A percentile compares a stretch with the other conserved stretches of the same genome.
phyloP scores from a whole-genome alignment of 2,113 vertebrate genomes.

The Lynx canadensis region DNA sequence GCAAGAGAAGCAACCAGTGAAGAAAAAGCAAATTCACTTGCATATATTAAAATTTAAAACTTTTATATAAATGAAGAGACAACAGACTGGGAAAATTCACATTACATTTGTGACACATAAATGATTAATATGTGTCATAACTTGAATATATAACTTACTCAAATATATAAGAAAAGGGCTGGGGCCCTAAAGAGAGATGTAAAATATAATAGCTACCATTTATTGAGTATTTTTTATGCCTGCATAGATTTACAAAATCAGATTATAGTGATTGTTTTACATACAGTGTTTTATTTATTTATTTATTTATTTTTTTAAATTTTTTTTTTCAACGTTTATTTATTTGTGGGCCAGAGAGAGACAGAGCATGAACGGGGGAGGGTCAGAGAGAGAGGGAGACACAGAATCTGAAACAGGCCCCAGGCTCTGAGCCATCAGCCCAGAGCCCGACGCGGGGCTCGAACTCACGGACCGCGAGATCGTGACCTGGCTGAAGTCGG shows the following conservation, averaged over 20 bases:
- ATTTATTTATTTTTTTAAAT: too few species aligned
- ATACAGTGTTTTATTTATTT: neutral
- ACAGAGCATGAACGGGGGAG: too few species aligned
- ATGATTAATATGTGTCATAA: neutral
- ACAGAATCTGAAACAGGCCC: too few species aligned
- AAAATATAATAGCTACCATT: neutral
- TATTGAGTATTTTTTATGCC: neutral
- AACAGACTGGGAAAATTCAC: neutral
- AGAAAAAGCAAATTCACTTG: conserved; percentile 3
- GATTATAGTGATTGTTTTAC: neutral
- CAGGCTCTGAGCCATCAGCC: too few species aligned
- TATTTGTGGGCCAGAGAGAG: too few species aligned
- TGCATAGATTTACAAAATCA: neutral
- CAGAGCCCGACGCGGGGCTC: too few species aligned
- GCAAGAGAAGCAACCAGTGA: neutral
- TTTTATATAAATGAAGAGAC: neutral
- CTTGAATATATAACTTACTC: neutral
- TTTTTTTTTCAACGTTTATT: too few species aligned
- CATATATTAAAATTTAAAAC: conserved; percentile 44
- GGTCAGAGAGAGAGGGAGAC: too few species aligned
- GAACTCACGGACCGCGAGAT: too few species aligned
- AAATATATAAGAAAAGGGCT: neutral
- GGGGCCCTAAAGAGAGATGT: neutral
- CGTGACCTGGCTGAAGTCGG: too few species aligned
- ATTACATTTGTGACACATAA: neutral